These are phyloP conservation scores for Chironomus riparius DNA, from an alignment of 2,888 invertebrate species.

Conservation along the genomic window DNA sequence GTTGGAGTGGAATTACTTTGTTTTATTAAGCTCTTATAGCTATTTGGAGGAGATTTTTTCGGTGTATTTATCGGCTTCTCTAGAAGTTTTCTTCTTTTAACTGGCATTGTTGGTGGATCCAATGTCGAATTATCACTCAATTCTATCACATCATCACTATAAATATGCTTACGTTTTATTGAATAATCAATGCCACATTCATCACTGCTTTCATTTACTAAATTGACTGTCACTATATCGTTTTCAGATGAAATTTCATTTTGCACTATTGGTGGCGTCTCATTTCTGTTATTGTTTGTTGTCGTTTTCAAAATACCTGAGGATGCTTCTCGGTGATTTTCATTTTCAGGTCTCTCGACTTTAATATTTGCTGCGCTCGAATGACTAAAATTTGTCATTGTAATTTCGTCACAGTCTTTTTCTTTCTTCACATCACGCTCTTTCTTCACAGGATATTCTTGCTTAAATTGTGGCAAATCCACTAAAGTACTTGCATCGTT, in stretches of 20 bases:
- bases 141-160: slow-evolving; percentile 25
- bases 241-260: not conserved
- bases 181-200: slow-evolving; percentile 2
- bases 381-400: not conserved
- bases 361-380: not conserved
- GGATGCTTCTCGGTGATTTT: not conserved
- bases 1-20: slow-evolving; percentile 34
- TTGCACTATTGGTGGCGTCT: not conserved
- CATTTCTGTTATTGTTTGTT: too few relatives aligned
- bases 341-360: slow-evolving; percentile 18
- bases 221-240: slow-evolving; percentile 10
- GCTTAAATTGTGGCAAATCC: slow-evolving; percentile 41
- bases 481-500: slow-evolving; percentile 5
- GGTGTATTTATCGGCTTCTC: slow-evolving; percentile 26
- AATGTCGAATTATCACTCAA: slow-evolving; percentile 24
- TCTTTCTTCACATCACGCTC: slow-evolving; percentile 29
- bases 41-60: slow-evolving; percentile 39
- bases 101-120: not conserved
- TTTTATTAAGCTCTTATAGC: slow-evolving; percentile 42
- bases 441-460: slow-evolving; percentile 43
- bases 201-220: slow-evolving; percentile 15
- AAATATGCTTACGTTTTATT: not conserved
- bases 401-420: slow-evolving; percentile 31
- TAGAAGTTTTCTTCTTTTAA: slow-evolving; percentile 15
- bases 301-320: too few relatives aligned